Evolutionary conservation across 2,113 vertebrate species (phyloP).

Genomic region (Oenanthe oenanthe): DNA sequence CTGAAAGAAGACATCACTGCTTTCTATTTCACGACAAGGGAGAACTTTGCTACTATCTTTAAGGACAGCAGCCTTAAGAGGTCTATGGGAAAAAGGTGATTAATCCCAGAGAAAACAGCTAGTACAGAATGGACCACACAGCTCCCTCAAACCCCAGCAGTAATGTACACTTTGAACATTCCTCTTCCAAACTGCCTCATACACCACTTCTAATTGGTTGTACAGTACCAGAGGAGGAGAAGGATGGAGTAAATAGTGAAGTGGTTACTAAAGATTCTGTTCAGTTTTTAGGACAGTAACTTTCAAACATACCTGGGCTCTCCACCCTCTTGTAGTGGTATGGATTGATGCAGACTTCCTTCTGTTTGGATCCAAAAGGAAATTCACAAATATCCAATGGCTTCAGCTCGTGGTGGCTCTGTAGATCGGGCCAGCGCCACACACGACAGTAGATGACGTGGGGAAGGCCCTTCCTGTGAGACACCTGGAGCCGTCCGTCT

Average conservation of each 20-base stretch:
- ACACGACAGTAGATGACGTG: slow-evolving; percentile 98
- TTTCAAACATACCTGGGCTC: slow-evolving; percentile 87
- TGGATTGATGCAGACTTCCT: slow-evolving; percentile 99
- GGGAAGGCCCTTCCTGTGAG: slow-evolving; percentile 96
- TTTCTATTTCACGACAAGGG: not conserved
- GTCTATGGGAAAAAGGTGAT: not conserved
- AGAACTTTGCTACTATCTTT: not conserved
- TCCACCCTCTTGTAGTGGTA: slow-evolving; percentile 99
- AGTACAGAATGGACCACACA: not conserved
- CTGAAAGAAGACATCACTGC: not conserved
- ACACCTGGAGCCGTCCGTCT: slow-evolving; percentile 95
- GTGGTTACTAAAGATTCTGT: not conserved
- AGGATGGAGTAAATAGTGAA: not conserved
- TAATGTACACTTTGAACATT: not conserved
- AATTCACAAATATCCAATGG: slow-evolving; percentile 98
- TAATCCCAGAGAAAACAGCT: not conserved
- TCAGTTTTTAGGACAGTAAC: not conserved
- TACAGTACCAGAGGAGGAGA: not conserved
- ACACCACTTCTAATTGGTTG: not conserved
- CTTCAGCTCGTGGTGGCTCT: slow-evolving; percentile 98
- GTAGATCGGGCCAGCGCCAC: slow-evolving; percentile 98
- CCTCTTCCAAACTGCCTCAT: not conserved
- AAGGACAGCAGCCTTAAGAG: not conserved
- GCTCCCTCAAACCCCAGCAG: not conserved
- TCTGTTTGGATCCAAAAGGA: slow-evolving; percentile 99